phyloP scores from a whole-genome alignment of 2,797 vertebrate species.

The Tokudaia tokunoshimensis region DNA sequence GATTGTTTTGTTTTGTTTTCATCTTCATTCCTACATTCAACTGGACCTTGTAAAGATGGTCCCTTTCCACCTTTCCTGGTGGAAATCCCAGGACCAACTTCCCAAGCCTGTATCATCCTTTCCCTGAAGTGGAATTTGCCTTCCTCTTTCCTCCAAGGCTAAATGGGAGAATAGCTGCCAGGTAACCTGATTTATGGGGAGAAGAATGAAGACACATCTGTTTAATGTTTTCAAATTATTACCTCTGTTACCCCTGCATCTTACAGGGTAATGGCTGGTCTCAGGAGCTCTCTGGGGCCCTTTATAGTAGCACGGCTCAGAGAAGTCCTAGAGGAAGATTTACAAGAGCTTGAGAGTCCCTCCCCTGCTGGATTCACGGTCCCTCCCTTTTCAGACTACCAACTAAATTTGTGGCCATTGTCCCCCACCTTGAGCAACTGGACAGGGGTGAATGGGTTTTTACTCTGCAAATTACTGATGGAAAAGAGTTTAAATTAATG shows the following conservation, averaged over 20 bases:
- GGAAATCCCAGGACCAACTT: background rate
- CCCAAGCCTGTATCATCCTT: background rate
- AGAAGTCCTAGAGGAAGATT: conserved; percentile 66
- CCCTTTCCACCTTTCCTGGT: background rate
- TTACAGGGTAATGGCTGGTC: conserved; percentile 61
- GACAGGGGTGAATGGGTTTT: background rate
- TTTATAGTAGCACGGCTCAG: conserved; percentile 63
- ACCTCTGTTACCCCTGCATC: conserved; percentile 63
- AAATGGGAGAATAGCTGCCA: conserved; percentile 61
- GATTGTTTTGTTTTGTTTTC: background rate
- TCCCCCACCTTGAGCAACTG: background rate
- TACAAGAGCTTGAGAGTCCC: conserved; percentile 36
- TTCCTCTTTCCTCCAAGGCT: conserved; percentile 49
- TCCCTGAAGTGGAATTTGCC: conserved; percentile 55
- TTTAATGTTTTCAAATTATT: conserved; percentile 81
- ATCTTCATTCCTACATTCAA: background rate
- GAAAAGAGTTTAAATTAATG: background rate
- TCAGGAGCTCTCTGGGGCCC: conserved; percentile 56
- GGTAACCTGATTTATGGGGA: conserved; percentile 73
- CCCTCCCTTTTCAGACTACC: conserved; percentile 33
- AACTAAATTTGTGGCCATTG: conserved; percentile 25
- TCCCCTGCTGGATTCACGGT: conserved; percentile 32
- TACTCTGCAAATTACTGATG: conserved; percentile 14
- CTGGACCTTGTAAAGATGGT: background rate
- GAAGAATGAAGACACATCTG: conserved; percentile 75